Evolutionary conservation across 2,888 invertebrate genomes (phyloP).

Genomic region (Trisateles emortualis): DNA sequence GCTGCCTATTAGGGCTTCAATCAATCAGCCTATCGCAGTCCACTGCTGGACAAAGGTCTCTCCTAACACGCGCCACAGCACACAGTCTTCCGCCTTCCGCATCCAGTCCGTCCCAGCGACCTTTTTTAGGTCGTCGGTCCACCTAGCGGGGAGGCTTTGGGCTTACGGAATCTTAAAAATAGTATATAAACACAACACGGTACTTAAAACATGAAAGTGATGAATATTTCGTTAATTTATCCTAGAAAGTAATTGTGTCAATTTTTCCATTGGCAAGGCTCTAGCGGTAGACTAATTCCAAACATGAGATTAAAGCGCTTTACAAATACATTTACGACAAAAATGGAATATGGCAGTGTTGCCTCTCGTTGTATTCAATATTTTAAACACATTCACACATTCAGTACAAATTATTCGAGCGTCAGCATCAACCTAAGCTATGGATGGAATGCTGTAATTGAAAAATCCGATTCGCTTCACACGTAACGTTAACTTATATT

Average conservation of each 20-base stretch:
- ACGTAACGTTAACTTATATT: conserved; percentile 59
- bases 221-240: neutral
- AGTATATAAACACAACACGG: conserved; percentile 21
- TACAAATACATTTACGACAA: conserved; percentile 29
- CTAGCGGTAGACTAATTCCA: conserved; percentile 12
- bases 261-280: conserved; percentile 2
- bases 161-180: conserved; percentile 33
- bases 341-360: conserved; percentile 61
- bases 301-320: conserved; percentile 26
- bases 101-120: too few species aligned
- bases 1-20: too few species aligned
- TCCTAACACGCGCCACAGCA: too few species aligned
- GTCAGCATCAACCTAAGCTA: conserved; percentile 44
- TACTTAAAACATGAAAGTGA: neutral
- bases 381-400: conserved; percentile 34
- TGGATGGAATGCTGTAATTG: conserved; percentile 69
- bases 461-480: conserved; percentile 45
- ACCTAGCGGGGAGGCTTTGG: conserved; percentile 26
- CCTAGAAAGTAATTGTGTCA: neutral
- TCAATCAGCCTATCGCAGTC: too few species aligned
- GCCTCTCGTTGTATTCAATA: conserved; percentile 58
- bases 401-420: conserved; percentile 34
- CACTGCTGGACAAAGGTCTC: too few species aligned
- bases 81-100: too few species aligned
- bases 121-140: too few species aligned